phyloP scores from a whole-genome alignment of 2,113 vertebrate species.

The Axis porcinus region DNA sequence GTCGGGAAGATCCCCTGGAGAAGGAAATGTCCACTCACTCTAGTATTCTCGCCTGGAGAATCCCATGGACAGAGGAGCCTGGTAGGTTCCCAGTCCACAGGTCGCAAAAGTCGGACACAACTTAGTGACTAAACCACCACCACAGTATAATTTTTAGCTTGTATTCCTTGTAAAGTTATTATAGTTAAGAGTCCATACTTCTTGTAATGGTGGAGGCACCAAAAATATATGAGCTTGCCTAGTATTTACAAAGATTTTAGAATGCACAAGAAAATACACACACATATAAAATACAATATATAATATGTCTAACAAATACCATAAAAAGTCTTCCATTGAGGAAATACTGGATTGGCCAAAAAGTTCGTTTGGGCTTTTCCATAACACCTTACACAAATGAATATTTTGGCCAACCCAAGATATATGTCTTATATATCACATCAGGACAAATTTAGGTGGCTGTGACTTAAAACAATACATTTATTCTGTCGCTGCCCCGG shows the following conservation, averaged over 20 bases:
- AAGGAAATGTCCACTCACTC: not conserved
- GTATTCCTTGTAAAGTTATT: not conserved
- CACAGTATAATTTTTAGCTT: not conserved
- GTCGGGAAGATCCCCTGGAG: not conserved
- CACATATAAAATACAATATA: not conserved
- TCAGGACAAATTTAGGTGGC: not conserved
- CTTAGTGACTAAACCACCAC: not conserved
- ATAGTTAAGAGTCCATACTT: not conserved
- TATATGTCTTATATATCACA: not conserved
- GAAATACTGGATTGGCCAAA: not conserved
- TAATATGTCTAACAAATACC: not conserved
- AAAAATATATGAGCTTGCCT: not conserved
- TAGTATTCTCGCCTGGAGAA: not conserved
- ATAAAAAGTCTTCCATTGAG: not conserved
- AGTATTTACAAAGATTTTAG: not conserved
- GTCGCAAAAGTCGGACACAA: not conserved
- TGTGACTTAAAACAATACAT: not conserved
- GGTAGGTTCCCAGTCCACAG: not conserved
- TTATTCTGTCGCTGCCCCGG: not conserved
- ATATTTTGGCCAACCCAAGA: not conserved
- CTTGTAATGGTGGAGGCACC: too few species aligned
- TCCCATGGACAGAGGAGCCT: not conserved
- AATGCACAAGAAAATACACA: not conserved
- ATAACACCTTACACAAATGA: not conserved
- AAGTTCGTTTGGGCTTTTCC: fast-evolving